These are phyloP conservation scores for Palythoa grandiflora DNA, from an alignment of 92 coral and sea anemone species.

Conservation along the genomic window DNA sequence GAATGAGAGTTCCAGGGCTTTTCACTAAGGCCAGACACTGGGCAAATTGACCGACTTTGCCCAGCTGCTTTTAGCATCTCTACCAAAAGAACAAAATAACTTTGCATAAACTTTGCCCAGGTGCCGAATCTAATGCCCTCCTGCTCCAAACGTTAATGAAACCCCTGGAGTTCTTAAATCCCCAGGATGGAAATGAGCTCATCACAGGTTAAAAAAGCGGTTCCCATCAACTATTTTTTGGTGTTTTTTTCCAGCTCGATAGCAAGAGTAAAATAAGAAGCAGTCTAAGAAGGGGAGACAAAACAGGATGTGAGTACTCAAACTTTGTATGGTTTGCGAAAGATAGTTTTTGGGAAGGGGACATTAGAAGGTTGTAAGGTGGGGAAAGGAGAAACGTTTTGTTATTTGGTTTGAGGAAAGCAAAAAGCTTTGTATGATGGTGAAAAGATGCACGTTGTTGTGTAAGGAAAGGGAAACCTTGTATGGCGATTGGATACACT, in stretches of 20 bases:
- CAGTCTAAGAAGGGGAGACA: constrained; percentile 35
- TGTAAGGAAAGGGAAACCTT: neutral
- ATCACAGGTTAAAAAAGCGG: neutral
- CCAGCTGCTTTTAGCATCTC: no score
- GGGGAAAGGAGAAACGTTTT: neutral
- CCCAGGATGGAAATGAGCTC: neutral
- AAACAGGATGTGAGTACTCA: constrained; percentile 26
- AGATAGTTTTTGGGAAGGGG: neutral
- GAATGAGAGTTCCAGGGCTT: no score
- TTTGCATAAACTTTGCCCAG: no score
- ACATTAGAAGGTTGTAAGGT: no score
- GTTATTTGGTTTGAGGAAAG: neutral
- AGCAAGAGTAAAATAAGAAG: constrained; percentile 41
- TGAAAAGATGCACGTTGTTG: no score
- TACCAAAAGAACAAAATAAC: no score
- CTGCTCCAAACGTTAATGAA: no score
- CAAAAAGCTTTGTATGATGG: no score
- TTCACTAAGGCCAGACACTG: no score
- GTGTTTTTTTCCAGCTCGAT: constrained; percentile 15
- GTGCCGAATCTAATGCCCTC: no score
- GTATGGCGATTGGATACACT: neutral
- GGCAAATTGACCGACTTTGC: no score
- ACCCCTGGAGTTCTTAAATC: neutral
- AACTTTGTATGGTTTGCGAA: neutral
- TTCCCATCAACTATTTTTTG: neutral